Percentiles rank a stretch among this genome's conserved stretches.
These are phyloP conservation scores for Euspilapteryx auroguttella DNA, from an alignment of 2,888 invertebrate genomes.

Conservation along the genomic window DNA sequence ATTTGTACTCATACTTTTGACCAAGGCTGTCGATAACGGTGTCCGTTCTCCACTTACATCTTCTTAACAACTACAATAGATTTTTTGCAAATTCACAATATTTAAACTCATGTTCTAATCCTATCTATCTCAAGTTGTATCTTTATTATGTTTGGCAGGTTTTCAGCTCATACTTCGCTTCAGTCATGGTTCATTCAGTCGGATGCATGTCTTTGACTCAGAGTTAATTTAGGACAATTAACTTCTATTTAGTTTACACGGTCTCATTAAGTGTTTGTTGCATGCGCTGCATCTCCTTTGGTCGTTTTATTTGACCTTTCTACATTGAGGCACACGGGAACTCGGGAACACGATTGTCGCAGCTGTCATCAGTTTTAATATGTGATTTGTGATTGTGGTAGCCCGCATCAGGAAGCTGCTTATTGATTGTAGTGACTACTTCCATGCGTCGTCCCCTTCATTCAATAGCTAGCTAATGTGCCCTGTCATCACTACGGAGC, in stretches of 20 bases:
- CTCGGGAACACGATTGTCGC: conserved; percentile 31
- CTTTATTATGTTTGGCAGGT: too few relatives aligned
- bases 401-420: conserved; percentile 54
- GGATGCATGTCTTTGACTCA: too few relatives aligned
- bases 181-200: too few relatives aligned
- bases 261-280: conserved; percentile 32
- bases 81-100: too few relatives aligned
- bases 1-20: too few relatives aligned
- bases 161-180: too few relatives aligned
- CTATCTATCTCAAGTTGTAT: too few relatives aligned
- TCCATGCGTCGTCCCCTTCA: conserved; percentile 20
- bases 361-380: conserved; percentile 39
- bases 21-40: too few relatives aligned
- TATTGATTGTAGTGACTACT: conserved; percentile 35
- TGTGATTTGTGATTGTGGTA: conserved; percentile 32
- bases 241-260: conserved; percentile 31
- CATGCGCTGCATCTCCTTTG: conserved; percentile 28
- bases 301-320: conserved; percentile 47
- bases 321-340: conserved; percentile 45
- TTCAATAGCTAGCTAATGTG: conserved; percentile 20
- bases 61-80: too few relatives aligned
- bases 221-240: conserved; percentile 4
- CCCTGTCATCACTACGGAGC: conserved; percentile 14
- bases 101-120: too few relatives aligned
- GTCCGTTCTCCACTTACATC: too few relatives aligned